A percentile compares a stretch with the other conserved stretches of the same genome.
These are phyloP conservation scores for Thinocorus orbignyianus DNA, from an alignment of 2,113 vertebrate species.

Conservation along the genomic window DNA sequence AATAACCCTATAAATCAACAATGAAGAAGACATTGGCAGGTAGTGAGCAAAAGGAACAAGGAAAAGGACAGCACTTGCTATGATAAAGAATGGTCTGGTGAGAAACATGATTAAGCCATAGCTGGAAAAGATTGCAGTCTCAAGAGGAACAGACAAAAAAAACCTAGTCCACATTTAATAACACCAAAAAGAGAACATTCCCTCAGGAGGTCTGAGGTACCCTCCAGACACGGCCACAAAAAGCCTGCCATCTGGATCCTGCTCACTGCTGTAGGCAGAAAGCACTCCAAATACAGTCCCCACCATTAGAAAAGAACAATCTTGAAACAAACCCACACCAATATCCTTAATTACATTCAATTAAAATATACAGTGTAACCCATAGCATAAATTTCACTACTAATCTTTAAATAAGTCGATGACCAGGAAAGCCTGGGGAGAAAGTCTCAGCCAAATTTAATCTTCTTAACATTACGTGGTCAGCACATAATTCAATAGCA, in stretches of 20 bases:
- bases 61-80: neutral
- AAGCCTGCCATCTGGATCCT: neutral
- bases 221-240: slow-evolving; percentile 1
- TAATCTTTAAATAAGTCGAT: neutral
- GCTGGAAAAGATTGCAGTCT: neutral
- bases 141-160: neutral
- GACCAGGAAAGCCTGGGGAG: neutral
- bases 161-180: neutral
- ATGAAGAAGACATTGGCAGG: neutral
- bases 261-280: slow-evolving; percentile 1
- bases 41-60: neutral
- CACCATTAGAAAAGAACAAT: neutral
- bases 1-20: neutral
- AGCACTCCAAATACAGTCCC: slow-evolving; percentile 18
- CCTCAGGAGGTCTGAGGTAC: slow-evolving; percentile 11
- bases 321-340: neutral
- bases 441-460: neutral
- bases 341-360: neutral
- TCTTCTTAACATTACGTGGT: neutral
- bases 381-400: neutral
- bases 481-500: neutral
- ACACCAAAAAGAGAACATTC: neutral
- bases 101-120: neutral
- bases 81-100: neutral
- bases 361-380: neutral